Conservation (phyloP, 2,888 invertebrate species). For the Parthenolecanium corni region DNA sequence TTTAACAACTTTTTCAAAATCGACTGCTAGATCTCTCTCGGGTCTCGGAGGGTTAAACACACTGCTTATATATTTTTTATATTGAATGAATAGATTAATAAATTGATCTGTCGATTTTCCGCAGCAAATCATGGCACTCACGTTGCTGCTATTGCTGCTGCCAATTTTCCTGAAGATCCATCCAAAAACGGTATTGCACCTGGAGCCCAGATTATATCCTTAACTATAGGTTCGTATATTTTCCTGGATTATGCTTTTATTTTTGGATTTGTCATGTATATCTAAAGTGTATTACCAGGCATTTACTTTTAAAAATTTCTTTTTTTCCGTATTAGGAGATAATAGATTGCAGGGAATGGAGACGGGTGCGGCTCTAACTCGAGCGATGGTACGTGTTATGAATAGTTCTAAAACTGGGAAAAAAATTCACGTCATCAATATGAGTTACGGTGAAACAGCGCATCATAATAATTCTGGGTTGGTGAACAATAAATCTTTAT, state of each 20-base stretch:
- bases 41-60: no score
- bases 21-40: neutral
- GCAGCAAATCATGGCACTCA: constrained; percentile 93
- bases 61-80: no score
- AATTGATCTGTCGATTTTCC: no score
- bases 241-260: no score
- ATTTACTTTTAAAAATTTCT: no score
- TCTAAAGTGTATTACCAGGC: no score
- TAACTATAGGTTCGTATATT: constrained; percentile 74
- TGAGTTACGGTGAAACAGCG: constrained; percentile 94
- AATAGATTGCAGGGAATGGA: constrained; percentile 88
- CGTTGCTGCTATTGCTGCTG: constrained; percentile 91
- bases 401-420: constrained; percentile 43
- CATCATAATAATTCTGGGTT: constrained; percentile 86
- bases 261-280: no score
- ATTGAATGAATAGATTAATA: no score
- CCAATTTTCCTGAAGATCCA: constrained; percentile 71
- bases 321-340: constrained; percentile 48
- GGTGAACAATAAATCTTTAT: neutral
- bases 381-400: constrained; percentile 84
- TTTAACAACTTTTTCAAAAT: no score
- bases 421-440: constrained; percentile 79
- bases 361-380: constrained; percentile 81
- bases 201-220: constrained; percentile 84
- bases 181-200: constrained; percentile 92